Conservation (phyloP, 2,113 vertebrate genomes). For the Hippoglossus stenolepis region DNA sequence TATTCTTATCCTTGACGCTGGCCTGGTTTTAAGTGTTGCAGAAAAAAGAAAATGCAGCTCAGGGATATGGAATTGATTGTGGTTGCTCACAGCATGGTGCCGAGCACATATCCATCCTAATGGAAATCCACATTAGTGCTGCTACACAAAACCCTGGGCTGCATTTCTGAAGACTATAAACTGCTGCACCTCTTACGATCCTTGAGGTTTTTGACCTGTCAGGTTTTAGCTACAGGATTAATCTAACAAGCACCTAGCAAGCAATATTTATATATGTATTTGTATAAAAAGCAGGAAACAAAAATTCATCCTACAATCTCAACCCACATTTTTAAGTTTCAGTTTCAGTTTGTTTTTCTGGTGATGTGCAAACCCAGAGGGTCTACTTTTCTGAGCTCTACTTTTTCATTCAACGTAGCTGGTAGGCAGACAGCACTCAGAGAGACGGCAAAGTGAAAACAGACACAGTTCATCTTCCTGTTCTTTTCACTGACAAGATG, state of each 20-base stretch:
- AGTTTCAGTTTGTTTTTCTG: neutral
- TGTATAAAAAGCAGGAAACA: neutral
- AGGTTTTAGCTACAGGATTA: too few relatives aligned
- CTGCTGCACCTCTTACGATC: neutral
- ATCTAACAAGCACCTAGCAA: too few relatives aligned
- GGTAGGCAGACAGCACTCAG: neutral
- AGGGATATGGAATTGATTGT: neutral
- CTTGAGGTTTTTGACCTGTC: neutral
- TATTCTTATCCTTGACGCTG: too few relatives aligned
- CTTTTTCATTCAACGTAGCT: neutral
- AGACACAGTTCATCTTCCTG: neutral
- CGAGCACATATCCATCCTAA: too few relatives aligned
- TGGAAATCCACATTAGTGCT: neutral
- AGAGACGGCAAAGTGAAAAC: neutral
- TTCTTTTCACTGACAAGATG: neutral
- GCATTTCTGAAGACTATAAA: neutral
- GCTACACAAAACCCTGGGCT: neutral
- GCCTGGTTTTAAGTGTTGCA: too few relatives aligned
- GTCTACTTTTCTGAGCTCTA: neutral
- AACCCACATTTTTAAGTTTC: neutral
- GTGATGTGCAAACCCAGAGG: neutral
- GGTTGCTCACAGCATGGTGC: neutral
- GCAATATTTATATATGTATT: too few relatives aligned
- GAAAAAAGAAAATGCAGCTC: too few relatives aligned
- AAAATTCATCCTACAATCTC: neutral